Percentiles rank a stretch among this genome's conserved stretches.
Evolutionary conservation across 2,888 invertebrate species (phyloP).

Genomic region (Ceramica pisi): DNA sequence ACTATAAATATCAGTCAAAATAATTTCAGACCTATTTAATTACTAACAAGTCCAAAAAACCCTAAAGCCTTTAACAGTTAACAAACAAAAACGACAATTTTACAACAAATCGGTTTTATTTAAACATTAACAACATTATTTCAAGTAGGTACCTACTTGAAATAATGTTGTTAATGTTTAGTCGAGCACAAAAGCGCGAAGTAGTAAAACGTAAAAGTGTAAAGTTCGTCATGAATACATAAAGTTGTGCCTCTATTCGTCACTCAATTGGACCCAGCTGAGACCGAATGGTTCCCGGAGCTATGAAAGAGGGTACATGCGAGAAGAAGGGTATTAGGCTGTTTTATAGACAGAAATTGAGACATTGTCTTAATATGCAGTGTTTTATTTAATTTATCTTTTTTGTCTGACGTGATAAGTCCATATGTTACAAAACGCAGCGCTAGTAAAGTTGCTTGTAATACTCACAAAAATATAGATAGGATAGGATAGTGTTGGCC

Average conservation of each 20-base stretch:
- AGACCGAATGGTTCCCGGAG: slow-evolving; percentile 42
- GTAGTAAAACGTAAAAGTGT: slow-evolving; percentile 55
- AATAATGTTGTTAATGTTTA: too few species aligned
- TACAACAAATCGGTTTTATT: slow-evolving; percentile 24
- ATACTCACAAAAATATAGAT: too few species aligned
- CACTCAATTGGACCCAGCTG: slow-evolving; percentile 59
- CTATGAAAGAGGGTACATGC: slow-evolving; percentile 33
- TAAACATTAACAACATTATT: slow-evolving; percentile 29
- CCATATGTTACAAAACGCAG: too few species aligned
- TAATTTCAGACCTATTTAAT: neutral
- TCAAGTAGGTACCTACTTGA: slow-evolving; percentile 36
- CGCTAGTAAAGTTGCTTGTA: too few species aligned
- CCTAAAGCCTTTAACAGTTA: neutral
- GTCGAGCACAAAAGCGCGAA: slow-evolving; percentile 28
- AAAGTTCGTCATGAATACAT: slow-evolving; percentile 60
- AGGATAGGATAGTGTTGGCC: too few species aligned
- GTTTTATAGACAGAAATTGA: slow-evolving; percentile 23
- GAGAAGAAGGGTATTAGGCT: slow-evolving; percentile 1
- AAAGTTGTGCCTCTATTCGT: slow-evolving; percentile 58
- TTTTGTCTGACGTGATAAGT: too few species aligned
- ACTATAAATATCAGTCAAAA: neutral
- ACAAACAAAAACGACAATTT: slow-evolving; percentile 1
- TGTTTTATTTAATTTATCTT: too few species aligned
- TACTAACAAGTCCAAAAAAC: neutral
- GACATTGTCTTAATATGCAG: slow-evolving; percentile 23